Base-by-base conservation (phyloP, 2,888 invertebrate species). In the Emesis furor region DNA sequence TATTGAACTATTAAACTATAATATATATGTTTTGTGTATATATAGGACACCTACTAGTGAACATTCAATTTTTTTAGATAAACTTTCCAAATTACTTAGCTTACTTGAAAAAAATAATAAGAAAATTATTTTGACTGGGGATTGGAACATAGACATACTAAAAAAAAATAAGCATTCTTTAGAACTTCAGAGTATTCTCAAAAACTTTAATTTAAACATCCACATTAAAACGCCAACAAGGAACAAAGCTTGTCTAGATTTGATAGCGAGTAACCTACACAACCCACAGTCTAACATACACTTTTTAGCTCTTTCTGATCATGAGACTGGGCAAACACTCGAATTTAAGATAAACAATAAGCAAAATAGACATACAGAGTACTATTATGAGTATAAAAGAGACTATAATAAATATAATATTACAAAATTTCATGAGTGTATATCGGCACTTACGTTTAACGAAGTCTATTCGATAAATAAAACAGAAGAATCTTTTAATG, bases 1-100 rank as follows among this genome's bases (percentile, higher is more conserved):
- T 14, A 55, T 55, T 55, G 55, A 55, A 55, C n/a, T 55, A n/a
- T n/a, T 55, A n/a, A n/a, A 55, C 17, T 55, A n/a, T 14, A 55
- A 55, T 6, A 55, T 55, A 55, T 55, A 55, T 55, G n/a, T 55
- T 6, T 55, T 55, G 17, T 55, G 55, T 7, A 14, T 55, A 14
- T 55, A 55, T 3, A 14, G 55, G 17, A 55, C 55, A 14, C 55
- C 55, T 55, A 55, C 14, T 6, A 55, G 55, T n/a, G 17, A 55
- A 6, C 55, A n/a, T 55, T n/a, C 55, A 14, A 17, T 17, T 55
- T 55, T 55, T 5, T 55, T 55, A 17, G n/a, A 55, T n/a, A 55
- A 55, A 55, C 14, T 55, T 14, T 17, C 2, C 4, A 55, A 55
- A 6, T 10, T 55, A n/a, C 55, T 55, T 55, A 55, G 6, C 5